These are phyloP conservation scores for Stictonetta naevosa DNA, from an alignment of 2,113 vertebrate species.

Conservation along the genomic window DNA sequence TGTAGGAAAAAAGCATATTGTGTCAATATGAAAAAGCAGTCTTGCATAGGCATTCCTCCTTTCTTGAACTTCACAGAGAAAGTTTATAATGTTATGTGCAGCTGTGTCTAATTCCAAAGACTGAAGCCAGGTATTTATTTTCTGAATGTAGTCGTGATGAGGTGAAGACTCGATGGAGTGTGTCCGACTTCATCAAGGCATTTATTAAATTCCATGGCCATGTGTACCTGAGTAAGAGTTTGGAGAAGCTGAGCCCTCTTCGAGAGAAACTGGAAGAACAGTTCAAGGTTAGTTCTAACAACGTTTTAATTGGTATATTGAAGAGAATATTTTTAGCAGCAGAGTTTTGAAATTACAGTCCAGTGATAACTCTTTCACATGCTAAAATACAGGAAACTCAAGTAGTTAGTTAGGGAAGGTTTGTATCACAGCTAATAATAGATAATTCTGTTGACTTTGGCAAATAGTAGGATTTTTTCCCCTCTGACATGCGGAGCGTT, in stretches of 20 bases:
- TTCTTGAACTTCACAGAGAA: neutral
- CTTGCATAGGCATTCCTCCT: neutral
- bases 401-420: neutral
- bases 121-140: conserved; percentile 44
- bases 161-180: conserved; percentile 93
- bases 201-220: conserved; percentile 99
- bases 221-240: conserved; percentile 93
- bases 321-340: conserved; percentile 16
- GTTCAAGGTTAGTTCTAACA: conserved; percentile 88
- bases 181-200: conserved; percentile 96
- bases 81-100: neutral
- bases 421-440: neutral
- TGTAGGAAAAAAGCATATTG: neutral
- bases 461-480: neutral
- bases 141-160: conserved; percentile 89
- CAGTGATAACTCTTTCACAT: neutral
- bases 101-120: neutral
- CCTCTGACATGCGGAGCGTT: rapidly evolving
- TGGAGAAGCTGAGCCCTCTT: conserved; percentile 92
- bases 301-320: neutral
- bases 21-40: neutral
- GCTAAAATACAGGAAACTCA: neutral
- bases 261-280: conserved; percentile 96
- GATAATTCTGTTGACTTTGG: neutral
- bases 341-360: neutral